Base-by-base conservation (phyloP, 2,797 vertebrate species). In the Harpagifer antarcticus region DNA sequence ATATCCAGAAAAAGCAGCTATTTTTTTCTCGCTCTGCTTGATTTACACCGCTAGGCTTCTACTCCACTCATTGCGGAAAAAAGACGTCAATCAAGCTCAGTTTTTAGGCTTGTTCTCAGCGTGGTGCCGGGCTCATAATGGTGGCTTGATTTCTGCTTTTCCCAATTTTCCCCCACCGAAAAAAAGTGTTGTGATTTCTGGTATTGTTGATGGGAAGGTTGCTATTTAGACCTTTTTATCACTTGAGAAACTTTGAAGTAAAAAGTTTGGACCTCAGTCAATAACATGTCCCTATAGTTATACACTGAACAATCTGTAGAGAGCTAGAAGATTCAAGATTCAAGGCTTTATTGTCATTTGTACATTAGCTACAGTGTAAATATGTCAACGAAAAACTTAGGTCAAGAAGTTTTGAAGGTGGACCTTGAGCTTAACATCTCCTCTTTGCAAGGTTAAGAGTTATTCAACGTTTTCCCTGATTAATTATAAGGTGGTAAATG, bases 11-110 rank as follows among this genome's bases (percentile, higher is more conserved):
- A 27, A 83, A 74, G 3, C 79, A 45, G 40, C 42, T 42, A 15
- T 56, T 77, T 69, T 78, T n/a, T n/a, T 15, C 49, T 17, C 15
- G 16, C 49, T 19, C 47, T 10, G 59, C 74, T 67, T 84, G 84
- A 81, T 84, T 88, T 63, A 8, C 60, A 44, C 56, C 11, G 58
- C 70, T 63, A 20, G 37, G 60, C 44, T 81, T 11, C 56, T 78
- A 59, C 14, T 75, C 74, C 55, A 48, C 76, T 83, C 63, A 3
- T 72, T 68, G 68, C 44, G 20, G 19, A 9, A 37, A 37, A 71
- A 79, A 72, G 48, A 76, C 55, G 87, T 89, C 84, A 89, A 85
- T 88, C 88, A 89, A 57, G 65, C 68, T 61, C 47, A 43, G 37
- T 58, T 80, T 86, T 76, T 76, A 20, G 47, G 63, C 76, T 69